Base-by-base conservation (phyloP, 92 coral and sea anemone genomes). In the Zoanthus solanderi region DNA sequence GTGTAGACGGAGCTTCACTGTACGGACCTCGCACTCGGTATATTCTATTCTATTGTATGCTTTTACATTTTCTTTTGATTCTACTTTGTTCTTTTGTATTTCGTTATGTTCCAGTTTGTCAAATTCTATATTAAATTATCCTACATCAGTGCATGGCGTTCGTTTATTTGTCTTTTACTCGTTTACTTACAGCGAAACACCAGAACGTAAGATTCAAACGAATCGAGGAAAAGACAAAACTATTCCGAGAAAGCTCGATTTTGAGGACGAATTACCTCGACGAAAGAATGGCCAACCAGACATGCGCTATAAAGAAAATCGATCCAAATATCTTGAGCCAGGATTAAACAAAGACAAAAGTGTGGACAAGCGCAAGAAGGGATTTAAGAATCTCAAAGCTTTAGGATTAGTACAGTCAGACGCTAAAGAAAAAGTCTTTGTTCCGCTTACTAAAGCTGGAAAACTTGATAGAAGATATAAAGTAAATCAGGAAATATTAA, bases 391-490 rank as follows among this genome's bases (percentile, higher is more conserved):
- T 7, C 16, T 48, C 34, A 32, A 75, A 71, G 54, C 78, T 18
- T 37, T 11, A 53, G 7, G 16, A 31, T 53, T 3, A 5, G 9
- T 12, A 34, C 30, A 50, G 30, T 11, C 68, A n/a, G 29, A 29
- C 23, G 0, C 42, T 45, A 56, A n/a, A 7, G 47, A 29, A 28
- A 78, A 56, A 45, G 53, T 56, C 0, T 56, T 30, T 9, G 32
- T 78, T 57, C 71, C 83, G 14, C 71, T 78, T 10, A 54, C 53
- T 6, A 56, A 81, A 53, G 76, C 37, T 10, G 80, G 92, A 8
- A 86, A 66, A 71, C 87, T 86, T 9, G 96, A 91, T 15, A 91
- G 75, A 90, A 78, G 94, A n/a, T 80, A 28, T 46, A 79, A 80
- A 57, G 72, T 78, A 12, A 93, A 89, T 87, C 89, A 92, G 16